Evolutionary conservation across 2,113 vertebrate genomes (phyloP).

Genomic region (Aphyosemion australe): DNA sequence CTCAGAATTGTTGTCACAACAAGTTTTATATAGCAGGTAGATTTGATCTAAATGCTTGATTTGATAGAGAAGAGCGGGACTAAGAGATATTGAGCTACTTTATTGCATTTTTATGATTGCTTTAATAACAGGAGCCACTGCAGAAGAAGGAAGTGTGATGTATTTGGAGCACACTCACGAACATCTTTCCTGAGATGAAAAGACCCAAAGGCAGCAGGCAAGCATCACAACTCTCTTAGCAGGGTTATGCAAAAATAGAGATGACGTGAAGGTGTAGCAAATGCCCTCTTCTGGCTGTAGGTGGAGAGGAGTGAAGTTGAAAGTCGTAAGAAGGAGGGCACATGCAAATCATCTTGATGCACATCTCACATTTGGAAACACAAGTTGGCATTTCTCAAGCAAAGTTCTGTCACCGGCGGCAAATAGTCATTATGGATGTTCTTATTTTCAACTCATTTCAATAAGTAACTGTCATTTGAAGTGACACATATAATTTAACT

Average conservation of each 20-base stretch:
- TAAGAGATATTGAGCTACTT: too few relatives aligned
- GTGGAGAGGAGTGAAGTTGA: neutral
- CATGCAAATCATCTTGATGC: conserved; percentile 5
- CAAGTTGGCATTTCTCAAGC: neutral
- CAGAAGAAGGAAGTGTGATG: neutral
- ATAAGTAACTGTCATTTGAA: neutral
- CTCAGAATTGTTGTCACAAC: neutral
- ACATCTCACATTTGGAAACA: neutral
- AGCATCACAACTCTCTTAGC: neutral
- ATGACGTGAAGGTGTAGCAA: neutral
- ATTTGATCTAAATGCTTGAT: neutral
- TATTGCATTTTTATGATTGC: neutral
- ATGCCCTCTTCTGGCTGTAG: neutral
- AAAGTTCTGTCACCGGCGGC: neutral
- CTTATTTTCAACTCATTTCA: neutral
- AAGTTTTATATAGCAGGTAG: neutral
- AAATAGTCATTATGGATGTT: neutral
- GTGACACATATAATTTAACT: neutral
- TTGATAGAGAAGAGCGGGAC: neutral
- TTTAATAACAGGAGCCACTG: conserved; percentile 1
- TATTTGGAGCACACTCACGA: neutral
- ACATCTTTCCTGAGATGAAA: conserved; percentile 27
- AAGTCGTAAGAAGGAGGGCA: neutral
- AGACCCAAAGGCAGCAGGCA: conserved; percentile 6
- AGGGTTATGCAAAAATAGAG: conserved; percentile 22